Evolutionary conservation across 2,888 invertebrate species (phyloP).

Genomic region (Flexamia atlantica): DNA sequence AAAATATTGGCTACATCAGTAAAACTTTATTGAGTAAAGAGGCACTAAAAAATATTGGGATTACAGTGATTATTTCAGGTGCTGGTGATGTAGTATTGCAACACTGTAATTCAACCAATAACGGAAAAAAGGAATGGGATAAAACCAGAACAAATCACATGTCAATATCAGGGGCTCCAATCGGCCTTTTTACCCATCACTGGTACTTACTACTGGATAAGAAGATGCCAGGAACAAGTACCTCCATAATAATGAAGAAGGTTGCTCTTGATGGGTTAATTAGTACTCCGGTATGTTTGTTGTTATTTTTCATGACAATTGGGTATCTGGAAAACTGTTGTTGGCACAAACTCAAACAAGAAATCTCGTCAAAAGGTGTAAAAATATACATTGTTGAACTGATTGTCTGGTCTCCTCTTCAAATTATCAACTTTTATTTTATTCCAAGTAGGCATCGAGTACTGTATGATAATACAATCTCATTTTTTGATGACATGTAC

Average conservation of each 20-base stretch:
- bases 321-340: slow-evolving; percentile 84
- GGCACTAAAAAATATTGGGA: slow-evolving; percentile 87
- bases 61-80: slow-evolving; percentile 87
- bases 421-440: slow-evolving; percentile 94
- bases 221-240: slow-evolving; percentile 82
- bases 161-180: slow-evolving; percentile 85
- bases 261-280: slow-evolving; percentile 89
- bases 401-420: slow-evolving; percentile 95
- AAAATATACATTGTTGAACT: slow-evolving; percentile 92
- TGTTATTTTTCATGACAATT: slow-evolving; percentile 87
- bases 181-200: slow-evolving; percentile 90
- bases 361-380: slow-evolving; percentile 86
- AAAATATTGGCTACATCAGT: slow-evolving; percentile 48
- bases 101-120: slow-evolving; percentile 81
- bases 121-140: slow-evolving; percentile 76
- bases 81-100: slow-evolving; percentile 90
- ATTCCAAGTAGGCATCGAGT: slow-evolving; percentile 90
- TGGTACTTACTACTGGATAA: slow-evolving; percentile 91
- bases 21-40: slow-evolving; percentile 75
- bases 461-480: slow-evolving; percentile 91
- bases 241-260: slow-evolving; percentile 85
- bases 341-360: slow-evolving; percentile 80
- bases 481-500: slow-evolving; percentile 91
- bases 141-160: slow-evolving; percentile 78
- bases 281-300: slow-evolving; percentile 89